A percentile compares a stretch with the other conserved stretches of the same genome.
Evolutionary conservation across 2,888 invertebrate genomes (phyloP).

Genomic region (Diplazon laetatorius): DNA sequence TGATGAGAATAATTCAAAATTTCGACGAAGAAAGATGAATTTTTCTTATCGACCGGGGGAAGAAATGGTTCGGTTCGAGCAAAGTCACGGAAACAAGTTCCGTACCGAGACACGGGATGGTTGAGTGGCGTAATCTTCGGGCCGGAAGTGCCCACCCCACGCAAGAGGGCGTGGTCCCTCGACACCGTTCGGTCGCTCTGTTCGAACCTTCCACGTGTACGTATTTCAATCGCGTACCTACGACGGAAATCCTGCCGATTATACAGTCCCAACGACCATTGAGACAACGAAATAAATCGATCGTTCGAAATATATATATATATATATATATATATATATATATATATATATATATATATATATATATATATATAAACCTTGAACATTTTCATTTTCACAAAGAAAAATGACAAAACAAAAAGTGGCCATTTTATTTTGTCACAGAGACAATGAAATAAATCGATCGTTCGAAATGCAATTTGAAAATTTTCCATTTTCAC

Average conservation of each 20-base stretch:
- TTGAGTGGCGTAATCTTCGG: slow-evolving; percentile 69
- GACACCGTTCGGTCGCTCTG: slow-evolving; percentile 55
- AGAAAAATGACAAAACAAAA: no score
- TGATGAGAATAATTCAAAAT: background rate
- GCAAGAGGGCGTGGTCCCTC: slow-evolving; percentile 76
- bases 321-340: no score
- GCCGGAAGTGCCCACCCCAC: slow-evolving; percentile 76
- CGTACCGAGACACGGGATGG: slow-evolving; percentile 31
- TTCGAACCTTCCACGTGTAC: slow-evolving; percentile 34
- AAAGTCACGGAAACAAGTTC: slow-evolving; percentile 33
- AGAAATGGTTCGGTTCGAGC: slow-evolving; percentile 3
- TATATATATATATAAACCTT: no score
- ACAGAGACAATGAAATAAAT: no score
- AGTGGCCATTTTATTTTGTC: no score
- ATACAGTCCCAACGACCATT: background rate
- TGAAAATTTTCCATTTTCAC: no score
- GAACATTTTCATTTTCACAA: no score
- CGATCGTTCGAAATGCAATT: no score
- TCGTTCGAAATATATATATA: no score
- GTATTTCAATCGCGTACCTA: slow-evolving; percentile 10
- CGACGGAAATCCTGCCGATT: background rate
- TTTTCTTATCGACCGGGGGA: slow-evolving; percentile 1
- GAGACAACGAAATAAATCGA: no score
- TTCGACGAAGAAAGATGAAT: slow-evolving; percentile 2
- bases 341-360: no score